Base-by-base conservation (phyloP, 53 echinoderm and acorn worm genomes). In the Pentamera pediparva region DNA sequence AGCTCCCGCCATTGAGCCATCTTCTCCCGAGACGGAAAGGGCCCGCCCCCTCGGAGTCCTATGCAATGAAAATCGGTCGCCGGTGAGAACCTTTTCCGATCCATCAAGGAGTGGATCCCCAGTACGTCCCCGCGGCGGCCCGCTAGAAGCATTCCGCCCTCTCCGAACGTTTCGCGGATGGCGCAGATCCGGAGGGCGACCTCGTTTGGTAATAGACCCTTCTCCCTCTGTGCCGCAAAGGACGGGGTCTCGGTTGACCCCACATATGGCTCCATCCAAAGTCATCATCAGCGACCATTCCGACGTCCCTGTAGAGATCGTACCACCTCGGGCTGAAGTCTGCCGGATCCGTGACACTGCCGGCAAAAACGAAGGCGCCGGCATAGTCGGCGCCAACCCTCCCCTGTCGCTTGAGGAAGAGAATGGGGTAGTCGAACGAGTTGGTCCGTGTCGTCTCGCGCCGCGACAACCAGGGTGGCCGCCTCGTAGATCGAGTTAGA, bases 101-200 rank as follows among this genome's bases (percentile, higher is more conserved):
- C 18, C 67, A 24, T 67, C 29, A 36, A 39, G 39, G 47, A 10
- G 12, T 59, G 18, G 35, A 43, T 47, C 36, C 24, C 9, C 26
- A 60, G 24, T 65, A 31, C 39, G 36, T 45, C 24, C 18, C 26
- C 30, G 5, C 31, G n/a, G 4, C 48, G 21, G 5, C 62, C 71
- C 33, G 91, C 53, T 33, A 98, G 51, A 9, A 98, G 61, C 18
- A 98, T 47, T 2, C 98, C 98, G 4, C 88, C 77, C 53, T 98
- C 98, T 52, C 92, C 98, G 51, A 98, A 98, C 6, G 98, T 98
- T 56, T 98, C 98, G n/a, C 96, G 75, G 36, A 98, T 98, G n/a
- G 98, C 98, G 47, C 88, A 98, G 27, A 98, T 91, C 21, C 98
- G 53, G 49, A 85, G 89, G 32, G 98, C 98, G 17, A 98, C 86